These are phyloP conservation scores for Phaonia tiefii DNA, from an alignment of 2,888 invertebrate genomes.

Conservation along the genomic window DNA sequence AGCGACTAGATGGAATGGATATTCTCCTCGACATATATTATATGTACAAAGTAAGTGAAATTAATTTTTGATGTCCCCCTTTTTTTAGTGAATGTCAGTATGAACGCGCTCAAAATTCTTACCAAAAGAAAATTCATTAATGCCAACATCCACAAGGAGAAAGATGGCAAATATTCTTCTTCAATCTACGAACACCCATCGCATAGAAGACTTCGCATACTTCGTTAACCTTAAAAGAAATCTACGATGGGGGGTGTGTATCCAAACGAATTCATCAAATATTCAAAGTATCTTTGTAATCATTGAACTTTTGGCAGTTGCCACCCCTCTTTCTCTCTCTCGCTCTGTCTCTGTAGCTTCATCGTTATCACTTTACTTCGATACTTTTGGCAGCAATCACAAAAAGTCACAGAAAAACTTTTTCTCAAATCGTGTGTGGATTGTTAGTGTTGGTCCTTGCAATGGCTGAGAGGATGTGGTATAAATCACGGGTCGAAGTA, in stretches of 20 bases:
- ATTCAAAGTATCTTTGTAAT: slow-evolving; percentile 60
- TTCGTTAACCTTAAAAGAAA: slow-evolving; percentile 1
- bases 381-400: slow-evolving; percentile 51
- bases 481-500: too few relatives aligned
- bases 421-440: slow-evolving; percentile 24
- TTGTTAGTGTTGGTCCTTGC: background rate
- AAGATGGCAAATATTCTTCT: background rate
- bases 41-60: slow-evolving; percentile 73
- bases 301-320: slow-evolving; percentile 53
- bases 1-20: too few relatives aligned
- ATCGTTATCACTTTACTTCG: slow-evolving; percentile 2
- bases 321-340: background rate
- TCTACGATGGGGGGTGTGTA: slow-evolving; percentile 32
- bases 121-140: slow-evolving; percentile 63
- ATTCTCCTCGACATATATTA: too few relatives aligned
- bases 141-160: slow-evolving; percentile 24
- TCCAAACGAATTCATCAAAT: slow-evolving; percentile 52
- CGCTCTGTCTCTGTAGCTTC: background rate
- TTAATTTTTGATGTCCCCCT: slow-evolving; percentile 74
- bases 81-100: slow-evolving; percentile 8
- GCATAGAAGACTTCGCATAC: slow-evolving; percentile 1
- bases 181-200: background rate
- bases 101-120: slow-evolving; percentile 32
- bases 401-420: slow-evolving; percentile 38
- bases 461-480: too few relatives aligned